A percentile compares a stretch with the other conserved stretches of the same genome.
Evolutionary conservation across 2,888 invertebrate species (phyloP).

Genomic region (Temnothorax rugatulus): DNA sequence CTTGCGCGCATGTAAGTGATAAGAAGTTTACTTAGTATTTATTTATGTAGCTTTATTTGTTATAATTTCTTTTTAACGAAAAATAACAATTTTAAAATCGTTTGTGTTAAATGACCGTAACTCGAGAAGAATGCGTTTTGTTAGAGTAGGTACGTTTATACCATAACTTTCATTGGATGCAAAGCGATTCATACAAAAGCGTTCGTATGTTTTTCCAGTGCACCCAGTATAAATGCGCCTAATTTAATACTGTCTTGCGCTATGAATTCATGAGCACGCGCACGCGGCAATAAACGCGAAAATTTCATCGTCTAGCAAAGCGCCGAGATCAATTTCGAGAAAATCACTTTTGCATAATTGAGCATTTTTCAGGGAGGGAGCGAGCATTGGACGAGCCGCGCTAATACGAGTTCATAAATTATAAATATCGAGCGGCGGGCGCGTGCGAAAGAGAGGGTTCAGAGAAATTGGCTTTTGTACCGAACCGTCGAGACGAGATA

Average conservation of each 20-base stretch:
- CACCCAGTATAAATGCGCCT: neutral
- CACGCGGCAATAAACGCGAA: slow-evolving; percentile 30
- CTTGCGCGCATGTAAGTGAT: neutral
- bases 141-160: neutral
- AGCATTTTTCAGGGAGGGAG: slow-evolving; percentile 35
- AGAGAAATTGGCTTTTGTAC: slow-evolving; percentile 39
- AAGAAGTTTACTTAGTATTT: neutral
- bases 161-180: neutral
- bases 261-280: slow-evolving; percentile 32
- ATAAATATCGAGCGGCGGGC: slow-evolving; percentile 41
- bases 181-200: neutral
- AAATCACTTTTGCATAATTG: slow-evolving; percentile 51
- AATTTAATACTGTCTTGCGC: slow-evolving; percentile 42
- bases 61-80: neutral
- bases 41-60: neutral
- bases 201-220: neutral
- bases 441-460: slow-evolving; percentile 11
- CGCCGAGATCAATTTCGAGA: slow-evolving; percentile 47
- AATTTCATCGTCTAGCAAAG: slow-evolving; percentile 51
- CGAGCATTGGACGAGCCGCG: slow-evolving; percentile 10
- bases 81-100: neutral
- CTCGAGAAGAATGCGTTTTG: neutral
- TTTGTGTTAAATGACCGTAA: neutral
- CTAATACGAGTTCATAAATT: slow-evolving; percentile 51
- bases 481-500: slow-evolving; percentile 17